Base-by-base conservation (phyloP, 2,113 vertebrate genomes). In the Nicator chloris region DNA sequence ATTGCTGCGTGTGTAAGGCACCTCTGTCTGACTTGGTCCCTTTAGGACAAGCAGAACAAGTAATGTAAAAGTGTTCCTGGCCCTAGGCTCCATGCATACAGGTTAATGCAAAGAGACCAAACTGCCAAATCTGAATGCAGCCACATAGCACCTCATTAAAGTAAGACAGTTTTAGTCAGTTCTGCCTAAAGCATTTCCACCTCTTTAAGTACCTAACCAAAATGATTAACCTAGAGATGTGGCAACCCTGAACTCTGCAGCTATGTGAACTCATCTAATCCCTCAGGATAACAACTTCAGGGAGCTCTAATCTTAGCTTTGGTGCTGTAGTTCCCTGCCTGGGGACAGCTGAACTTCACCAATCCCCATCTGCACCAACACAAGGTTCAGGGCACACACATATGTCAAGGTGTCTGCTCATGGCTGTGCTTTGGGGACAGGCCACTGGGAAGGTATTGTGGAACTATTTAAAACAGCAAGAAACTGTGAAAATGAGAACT, bases 1-100 rank as follows among this genome's bases (percentile, higher is more conserved):
- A 42, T 64, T 69, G 18, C n/a, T 51, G 24, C 2, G 0, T 15
- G 12, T 0, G 1, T 33, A 63, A 66, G 27, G 19, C 20, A 81
- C 11, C 50, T 70, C 10, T 60, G 47, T 37, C 19, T n/a, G 45
- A 78, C 11, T 60, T 69, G 42, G 33, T 17, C 8, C 30, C 27
- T 57, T 71, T 24, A 68, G 54, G 26, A 72, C 7, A 77, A 72
- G 17, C 15, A n/a, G n/a, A 61, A 39, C 1, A 19, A 23, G 6
- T 10, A 35, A 33, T 6, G 12, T 21, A 77, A 69, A 53, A 72
- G 39, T 40, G 68, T 11, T 28, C 28, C 53, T 68, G 64, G 47
- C 31, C 37, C n/a, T 49, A 15, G 18, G 23, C 21, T 63, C 47
- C 47, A 26, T 7, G 4, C 33, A 64, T 4, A 63, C 3, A 35